Evolutionary conservation across 35 echinoderm and acorn worm genomes (phyloP), one percentile per base, ranked within the genome.

Genomic region (Heliocidaris erythrogramma): DNA sequence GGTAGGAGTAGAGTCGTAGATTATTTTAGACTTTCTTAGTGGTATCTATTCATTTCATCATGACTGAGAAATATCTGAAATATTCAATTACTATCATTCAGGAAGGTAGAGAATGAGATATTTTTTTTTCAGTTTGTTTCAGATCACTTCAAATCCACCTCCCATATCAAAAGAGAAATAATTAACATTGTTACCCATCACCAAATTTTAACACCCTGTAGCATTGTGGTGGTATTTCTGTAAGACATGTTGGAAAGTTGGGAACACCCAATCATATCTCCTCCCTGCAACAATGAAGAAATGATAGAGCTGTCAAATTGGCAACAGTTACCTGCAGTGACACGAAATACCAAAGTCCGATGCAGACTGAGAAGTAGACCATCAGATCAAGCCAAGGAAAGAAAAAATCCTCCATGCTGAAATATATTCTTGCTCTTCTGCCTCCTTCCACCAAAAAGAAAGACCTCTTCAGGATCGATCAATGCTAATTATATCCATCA

Each of bases 371-470:
- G 47, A 90, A 30, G 49, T 90, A 95, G 52, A 95, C 86, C 85
- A 95, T 56, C n/a, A 95, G 85, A 60, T 95, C 94, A 21, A 95
- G 94, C 56, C 91, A 92, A 30, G 91, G 91, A 59, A 92, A 92
- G 29, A 92, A 49, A 30, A 92, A 5, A 59, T 92, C 91, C 48
- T 48, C 31, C 91, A 92, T 92, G 18, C 14, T 89, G 29, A 30
- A 32, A 42, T 4, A 48, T n/a, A 17, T 89, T 16, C 17, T 11
- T 35, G 87, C 32, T 48, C 31, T 32, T 32, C 87, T 24, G 14
- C 31, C 47, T n/a, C 32, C 87, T 89, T 18, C 30, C 16, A n/a
- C 32, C 6, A 24, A 89, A n/a, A 89, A 31, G 29, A 78, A 78
- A 69, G 27, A 8, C 0, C 4, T 6, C 27, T 78, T n/a, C 18